These are phyloP conservation scores for Pseudococcus jackbeardsleyi DNA, from an alignment of 2,888 invertebrate genomes.

Conservation along the genomic window DNA sequence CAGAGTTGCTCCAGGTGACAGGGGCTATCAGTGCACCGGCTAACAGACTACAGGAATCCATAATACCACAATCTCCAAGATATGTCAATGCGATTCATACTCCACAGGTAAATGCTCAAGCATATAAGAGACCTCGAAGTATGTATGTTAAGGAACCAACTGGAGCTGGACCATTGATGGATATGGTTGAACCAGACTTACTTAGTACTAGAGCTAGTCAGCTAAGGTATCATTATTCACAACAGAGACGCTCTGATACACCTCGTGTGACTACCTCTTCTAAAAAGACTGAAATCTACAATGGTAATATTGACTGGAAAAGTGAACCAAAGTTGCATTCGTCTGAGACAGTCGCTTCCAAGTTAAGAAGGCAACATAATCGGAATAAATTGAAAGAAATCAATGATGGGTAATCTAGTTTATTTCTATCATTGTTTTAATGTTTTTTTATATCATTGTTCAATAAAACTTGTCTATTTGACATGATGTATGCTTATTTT, in stretches of 20 bases:
- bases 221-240: constrained; percentile 37
- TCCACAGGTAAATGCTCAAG: background rate
- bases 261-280: background rate
- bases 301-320: constrained; percentile 46
- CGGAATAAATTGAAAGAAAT: constrained; percentile 54
- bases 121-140: background rate
- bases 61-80: constrained; percentile 17
- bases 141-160: background rate
- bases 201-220: constrained; percentile 39
- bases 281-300: constrained; percentile 27
- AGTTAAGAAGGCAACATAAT: constrained; percentile 44
- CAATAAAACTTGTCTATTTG: too few relatives aligned
- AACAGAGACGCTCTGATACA: constrained; percentile 31
- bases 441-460: too few relatives aligned
- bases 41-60: background rate
- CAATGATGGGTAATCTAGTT: background rate
- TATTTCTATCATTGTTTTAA: too few relatives aligned
- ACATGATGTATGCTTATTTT: too few relatives aligned
- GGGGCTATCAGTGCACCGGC: constrained; percentile 25
- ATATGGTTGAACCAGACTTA: constrained; percentile 6
- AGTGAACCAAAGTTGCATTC: constrained; percentile 23
- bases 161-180: background rate
- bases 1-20: background rate
- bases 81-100: background rate
- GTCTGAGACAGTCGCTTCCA: constrained; percentile 33